A percentile compares a stretch with the other conserved stretches of the same genome.
Evolutionary conservation across 2,888 invertebrate genomes (phyloP).

Genomic region (Oscheius sp.): DNA sequence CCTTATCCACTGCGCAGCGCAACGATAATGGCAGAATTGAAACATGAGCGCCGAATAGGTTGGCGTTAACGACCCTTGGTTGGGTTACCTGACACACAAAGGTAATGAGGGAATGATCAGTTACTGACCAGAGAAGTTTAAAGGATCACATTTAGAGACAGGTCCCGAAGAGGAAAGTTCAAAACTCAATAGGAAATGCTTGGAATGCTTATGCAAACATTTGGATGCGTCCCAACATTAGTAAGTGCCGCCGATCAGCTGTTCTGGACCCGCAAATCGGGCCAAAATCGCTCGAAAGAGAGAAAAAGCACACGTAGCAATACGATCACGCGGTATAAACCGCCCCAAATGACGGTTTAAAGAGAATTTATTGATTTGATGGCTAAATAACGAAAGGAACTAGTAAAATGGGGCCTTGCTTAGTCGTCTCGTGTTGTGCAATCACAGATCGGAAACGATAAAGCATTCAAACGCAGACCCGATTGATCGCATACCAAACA

Average conservation of each 20-base stretch:
- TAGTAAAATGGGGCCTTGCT: constrained; percentile 16
- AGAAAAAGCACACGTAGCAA: too few relatives aligned
- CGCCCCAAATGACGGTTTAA: too few relatives aligned
- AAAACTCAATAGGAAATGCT: neutral
- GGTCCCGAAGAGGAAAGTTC: neutral
- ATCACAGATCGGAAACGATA: constrained; percentile 38
- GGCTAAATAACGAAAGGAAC: neutral
- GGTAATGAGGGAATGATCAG: constrained; percentile 10
- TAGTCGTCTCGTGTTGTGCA: constrained; percentile 33
- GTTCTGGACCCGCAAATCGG: too few relatives aligned
- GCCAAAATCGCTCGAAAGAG: too few relatives aligned
- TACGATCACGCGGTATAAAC: too few relatives aligned
- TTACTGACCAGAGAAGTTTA: neutral
- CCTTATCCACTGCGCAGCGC: constrained; percentile 25
- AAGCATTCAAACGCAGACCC: constrained; percentile 35
- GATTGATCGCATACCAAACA: constrained; percentile 37
- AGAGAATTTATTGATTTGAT: too few relatives aligned
- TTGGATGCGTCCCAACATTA: neutral
- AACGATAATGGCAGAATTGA: constrained; percentile 32
- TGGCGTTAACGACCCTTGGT: constrained; percentile 26
- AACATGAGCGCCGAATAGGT: constrained; percentile 27
- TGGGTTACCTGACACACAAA: constrained; percentile 29
- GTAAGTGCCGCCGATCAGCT: neutral
- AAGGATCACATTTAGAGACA: neutral
- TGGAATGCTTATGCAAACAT: neutral